These are phyloP conservation scores for Holacanthus passer DNA, from an alignment of 2,113 vertebrate genomes.

Conservation along the genomic window DNA sequence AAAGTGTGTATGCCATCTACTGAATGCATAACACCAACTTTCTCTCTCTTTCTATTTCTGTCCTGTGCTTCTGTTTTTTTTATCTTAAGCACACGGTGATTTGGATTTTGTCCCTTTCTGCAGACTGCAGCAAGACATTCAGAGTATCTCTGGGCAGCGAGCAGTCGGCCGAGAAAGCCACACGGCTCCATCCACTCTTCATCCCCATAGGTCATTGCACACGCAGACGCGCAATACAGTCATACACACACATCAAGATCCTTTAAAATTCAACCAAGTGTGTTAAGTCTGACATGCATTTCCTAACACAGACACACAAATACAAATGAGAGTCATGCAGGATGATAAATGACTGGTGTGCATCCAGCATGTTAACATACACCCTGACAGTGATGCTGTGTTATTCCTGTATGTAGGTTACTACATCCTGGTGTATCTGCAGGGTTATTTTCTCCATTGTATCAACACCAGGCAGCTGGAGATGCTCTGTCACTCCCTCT, in stretches of 20 bases:
- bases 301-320: background rate
- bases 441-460: slow-evolving; percentile 91
- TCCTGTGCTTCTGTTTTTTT: background rate
- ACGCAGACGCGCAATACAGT: slow-evolving; percentile 21
- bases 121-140: slow-evolving; percentile 93
- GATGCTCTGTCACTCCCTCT: slow-evolving; percentile 91
- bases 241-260: background rate
- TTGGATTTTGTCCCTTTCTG: slow-evolving; percentile 8
- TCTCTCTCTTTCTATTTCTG: background rate
- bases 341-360: background rate
- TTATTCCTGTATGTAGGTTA: slow-evolving; percentile 83
- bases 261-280: background rate
- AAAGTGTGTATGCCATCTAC: slow-evolving; percentile 81
- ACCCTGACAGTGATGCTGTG: slow-evolving; percentile 27
- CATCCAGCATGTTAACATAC: slow-evolving; percentile 6
- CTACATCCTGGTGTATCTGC: slow-evolving; percentile 91
- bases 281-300: background rate
- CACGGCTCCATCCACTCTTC: slow-evolving; percentile 85
- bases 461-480: slow-evolving; percentile 94
- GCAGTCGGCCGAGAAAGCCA: slow-evolving; percentile 49
- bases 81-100: background rate
- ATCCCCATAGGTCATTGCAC: slow-evolving; percentile 89
- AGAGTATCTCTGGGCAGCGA: slow-evolving; percentile 81
- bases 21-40: background rate
- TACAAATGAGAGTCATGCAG: background rate